phyloP scores from a whole-genome alignment of 2,888 invertebrate genomes.

The Hymenopus coronatus region DNA sequence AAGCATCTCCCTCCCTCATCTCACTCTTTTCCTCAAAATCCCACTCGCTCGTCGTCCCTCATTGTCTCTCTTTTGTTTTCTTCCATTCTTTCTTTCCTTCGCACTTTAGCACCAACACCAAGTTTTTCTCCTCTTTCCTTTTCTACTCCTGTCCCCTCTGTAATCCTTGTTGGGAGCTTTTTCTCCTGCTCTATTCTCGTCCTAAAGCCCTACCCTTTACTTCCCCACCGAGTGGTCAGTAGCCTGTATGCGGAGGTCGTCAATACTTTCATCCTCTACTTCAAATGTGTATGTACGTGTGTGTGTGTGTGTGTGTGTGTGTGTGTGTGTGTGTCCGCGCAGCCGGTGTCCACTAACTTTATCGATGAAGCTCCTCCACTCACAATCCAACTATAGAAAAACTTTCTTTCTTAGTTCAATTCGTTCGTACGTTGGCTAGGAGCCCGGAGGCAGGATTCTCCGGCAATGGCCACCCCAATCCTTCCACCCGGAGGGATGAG shows the following conservation, averaged over 20 bases:
- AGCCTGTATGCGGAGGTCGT: constrained; percentile 25
- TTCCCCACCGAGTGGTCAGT: constrained; percentile 29
- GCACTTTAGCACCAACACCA: constrained; percentile 25
- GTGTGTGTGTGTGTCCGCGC: not conserved
- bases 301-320: not conserved
- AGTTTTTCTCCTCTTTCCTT: constrained; percentile 20
- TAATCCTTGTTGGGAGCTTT: constrained; percentile 26
- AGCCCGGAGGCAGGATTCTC: constrained; percentile 20
- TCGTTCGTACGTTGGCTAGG: constrained; percentile 24
- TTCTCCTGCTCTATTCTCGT: constrained; percentile 34
- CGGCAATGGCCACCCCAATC: not conserved
- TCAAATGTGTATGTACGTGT: not conserved
- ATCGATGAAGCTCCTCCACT: constrained; percentile 26
- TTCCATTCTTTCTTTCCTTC: not conserved
- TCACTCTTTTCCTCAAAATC: constrained; percentile 34
- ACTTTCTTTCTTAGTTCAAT: constrained; percentile 29
- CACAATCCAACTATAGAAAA: constrained; percentile 32
- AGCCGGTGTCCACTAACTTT: constrained; percentile 30
- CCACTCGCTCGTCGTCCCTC: constrained; percentile 39
- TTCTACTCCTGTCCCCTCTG: not conserved
- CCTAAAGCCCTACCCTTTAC: constrained; percentile 34
- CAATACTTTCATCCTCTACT: constrained; percentile 22
- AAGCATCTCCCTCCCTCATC: constrained; percentile 35
- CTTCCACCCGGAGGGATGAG: constrained; percentile 8
- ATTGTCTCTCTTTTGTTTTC: constrained; percentile 33